A percentile compares a stretch with the other conserved stretches of the same genome.
phyloP scores from a whole-genome alignment of 2,797 vertebrate genomes.

The Manis javanica region DNA sequence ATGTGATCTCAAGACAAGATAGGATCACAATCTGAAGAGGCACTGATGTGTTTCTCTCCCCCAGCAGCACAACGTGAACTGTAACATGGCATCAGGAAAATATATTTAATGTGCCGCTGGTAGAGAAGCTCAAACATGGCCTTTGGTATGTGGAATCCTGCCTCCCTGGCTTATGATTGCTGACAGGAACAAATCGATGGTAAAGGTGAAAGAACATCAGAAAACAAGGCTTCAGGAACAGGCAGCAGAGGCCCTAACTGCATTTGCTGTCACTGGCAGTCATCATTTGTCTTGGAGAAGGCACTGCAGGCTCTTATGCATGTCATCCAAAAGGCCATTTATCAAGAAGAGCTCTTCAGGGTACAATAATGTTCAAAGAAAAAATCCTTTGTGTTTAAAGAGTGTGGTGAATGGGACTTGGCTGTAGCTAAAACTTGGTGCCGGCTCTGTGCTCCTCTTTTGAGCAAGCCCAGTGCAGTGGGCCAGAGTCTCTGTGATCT shows the following conservation, averaged over 20 bases:
- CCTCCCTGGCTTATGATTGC: background rate
- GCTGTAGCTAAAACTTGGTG: background rate
- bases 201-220: constrained; percentile 24
- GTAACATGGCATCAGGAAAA: constrained; percentile 39
- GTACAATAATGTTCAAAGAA: background rate
- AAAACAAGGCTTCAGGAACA: background rate
- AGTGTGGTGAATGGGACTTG: background rate
- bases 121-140: background rate
- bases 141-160: background rate
- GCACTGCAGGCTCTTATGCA: background rate
- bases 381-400: background rate
- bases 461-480: background rate
- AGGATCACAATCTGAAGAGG: constrained; percentile 63
- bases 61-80: background rate
- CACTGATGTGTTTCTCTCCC: background rate
- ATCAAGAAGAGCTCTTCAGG: constrained; percentile 26
- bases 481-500: background rate
- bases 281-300: background rate
- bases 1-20: constrained; percentile 72
- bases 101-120: background rate
- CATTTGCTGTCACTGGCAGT: background rate
- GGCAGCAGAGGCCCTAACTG: background rate
- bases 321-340: constrained; percentile 3
- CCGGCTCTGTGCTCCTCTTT: background rate
- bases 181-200: constrained; percentile 6